Percentiles rank a stretch among this genome's conserved stretches.
Conservation (phyloP, 1,140 invertebrate species). For the Cydia amplana region DNA sequence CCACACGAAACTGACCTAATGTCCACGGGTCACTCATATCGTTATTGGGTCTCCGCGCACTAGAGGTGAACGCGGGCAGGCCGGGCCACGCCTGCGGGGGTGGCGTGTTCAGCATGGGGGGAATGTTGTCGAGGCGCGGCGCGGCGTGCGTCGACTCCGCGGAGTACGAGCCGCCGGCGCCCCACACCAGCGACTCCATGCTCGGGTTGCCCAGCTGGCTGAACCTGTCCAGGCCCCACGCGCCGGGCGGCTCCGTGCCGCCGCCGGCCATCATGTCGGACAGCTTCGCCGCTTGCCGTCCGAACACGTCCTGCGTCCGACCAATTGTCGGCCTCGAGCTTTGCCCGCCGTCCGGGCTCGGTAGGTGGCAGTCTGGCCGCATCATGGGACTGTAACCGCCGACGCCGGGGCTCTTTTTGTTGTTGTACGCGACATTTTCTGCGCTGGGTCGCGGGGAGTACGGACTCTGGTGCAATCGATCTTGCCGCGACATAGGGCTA, state of each 20-base stretch:
- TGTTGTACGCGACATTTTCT: slow-evolving; percentile 55
- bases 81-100: slow-evolving; percentile 57
- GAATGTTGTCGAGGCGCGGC: slow-evolving; percentile 50
- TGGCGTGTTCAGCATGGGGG: slow-evolving; percentile 54
- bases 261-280: slow-evolving; percentile 53
- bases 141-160: slow-evolving; percentile 43
- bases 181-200: slow-evolving; percentile 68
- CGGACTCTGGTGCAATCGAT: slow-evolving; percentile 63
- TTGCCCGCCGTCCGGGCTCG: slow-evolving; percentile 65
- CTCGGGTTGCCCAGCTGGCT: slow-evolving; percentile 47
- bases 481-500: slow-evolving; percentile 68
- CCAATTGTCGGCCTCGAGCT: slow-evolving; percentile 43
- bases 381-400: slow-evolving; percentile 73
- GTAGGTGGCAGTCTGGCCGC: slow-evolving; percentile 62
- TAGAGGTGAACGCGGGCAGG: slow-evolving; percentile 55
- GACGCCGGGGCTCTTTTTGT: slow-evolving; percentile 65
- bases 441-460: slow-evolving; percentile 69
- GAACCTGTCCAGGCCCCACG: slow-evolving; percentile 60
- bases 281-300: slow-evolving; percentile 52
- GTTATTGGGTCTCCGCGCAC: slow-evolving; percentile 48
- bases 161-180: slow-evolving; percentile 45
- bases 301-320: slow-evolving; percentile 58
- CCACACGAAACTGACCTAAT: slow-evolving; percentile 62
- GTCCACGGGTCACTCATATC: slow-evolving; percentile 62
- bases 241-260: slow-evolving; percentile 48